Evolutionary conservation across 37 sponge, comb jelly and placozoan genomes (phyloP).

Genomic region (Tethya wilhelma): DNA sequence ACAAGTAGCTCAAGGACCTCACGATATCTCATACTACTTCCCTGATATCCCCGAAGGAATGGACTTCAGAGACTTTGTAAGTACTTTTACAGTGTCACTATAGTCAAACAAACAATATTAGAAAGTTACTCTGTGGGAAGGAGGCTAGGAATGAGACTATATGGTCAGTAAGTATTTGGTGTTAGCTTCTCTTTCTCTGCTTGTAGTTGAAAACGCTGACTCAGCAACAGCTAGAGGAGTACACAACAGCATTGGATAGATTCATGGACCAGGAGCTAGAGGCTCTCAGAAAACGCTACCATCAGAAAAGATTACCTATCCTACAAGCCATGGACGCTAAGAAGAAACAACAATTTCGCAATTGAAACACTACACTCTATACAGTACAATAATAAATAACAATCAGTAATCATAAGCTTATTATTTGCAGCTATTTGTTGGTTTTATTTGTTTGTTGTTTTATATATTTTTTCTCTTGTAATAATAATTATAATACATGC

Average conservation of each 20-base stretch:
- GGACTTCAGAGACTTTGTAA: conserved; percentile 87
- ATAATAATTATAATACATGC: background rate
- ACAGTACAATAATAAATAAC: background rate
- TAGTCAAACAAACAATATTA: too few relatives aligned
- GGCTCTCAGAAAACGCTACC: conserved; percentile 92
- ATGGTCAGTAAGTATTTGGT: background rate
- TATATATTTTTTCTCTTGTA: background rate
- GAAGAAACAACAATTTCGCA: conserved; percentile 75
- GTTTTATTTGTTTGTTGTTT: background rate
- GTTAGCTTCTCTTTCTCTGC: conserved; percentile 1
- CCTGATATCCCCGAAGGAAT: conserved; percentile 80
- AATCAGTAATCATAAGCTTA: background rate
- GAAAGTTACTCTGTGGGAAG: too few relatives aligned
- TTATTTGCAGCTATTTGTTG: background rate
- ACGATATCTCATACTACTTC: conserved; percentile 75
- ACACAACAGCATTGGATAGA: conserved; percentile 77
- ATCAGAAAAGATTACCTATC: conserved; percentile 94
- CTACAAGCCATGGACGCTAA: conserved; percentile 97
- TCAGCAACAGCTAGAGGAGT: conserved; percentile 82
- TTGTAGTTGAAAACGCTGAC: conserved; percentile 73
- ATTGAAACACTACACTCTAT: too few relatives aligned
- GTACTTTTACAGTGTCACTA: too few relatives aligned
- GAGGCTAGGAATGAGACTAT: background rate
- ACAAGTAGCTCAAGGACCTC: conserved; percentile 57
- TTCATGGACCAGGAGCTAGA: conserved; percentile 95